Percentiles rank a stretch among this genome's conserved stretches.
These are phyloP conservation scores for Parotia lawesii DNA, from an alignment of 2,113 vertebrate genomes.

Conservation along the genomic window DNA sequence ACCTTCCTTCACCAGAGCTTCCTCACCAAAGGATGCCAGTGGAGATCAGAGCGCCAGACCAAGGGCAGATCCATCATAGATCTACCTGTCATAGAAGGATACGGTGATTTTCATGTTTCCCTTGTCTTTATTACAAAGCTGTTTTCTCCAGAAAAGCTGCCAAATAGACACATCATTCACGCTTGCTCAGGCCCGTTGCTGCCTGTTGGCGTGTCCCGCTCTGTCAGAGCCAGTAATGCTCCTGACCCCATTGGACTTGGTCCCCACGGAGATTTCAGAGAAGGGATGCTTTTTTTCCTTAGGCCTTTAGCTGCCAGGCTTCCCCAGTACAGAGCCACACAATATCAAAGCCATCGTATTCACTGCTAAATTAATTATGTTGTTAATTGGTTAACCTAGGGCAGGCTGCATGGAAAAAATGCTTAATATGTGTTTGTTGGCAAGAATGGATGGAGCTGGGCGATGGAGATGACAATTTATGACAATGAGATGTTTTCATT, in stretches of 20 bases:
- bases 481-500: background rate
- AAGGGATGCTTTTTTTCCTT: background rate
- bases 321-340: background rate
- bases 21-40: background rate
- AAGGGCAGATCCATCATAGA: background rate
- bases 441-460: background rate
- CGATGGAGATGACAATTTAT: background rate
- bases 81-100: rapidly evolving
- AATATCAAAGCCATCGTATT: background rate
- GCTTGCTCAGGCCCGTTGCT: background rate
- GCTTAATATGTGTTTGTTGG: background rate
- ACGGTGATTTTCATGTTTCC: background rate
- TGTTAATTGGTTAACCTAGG: background rate
- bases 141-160: background rate
- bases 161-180: background rate
- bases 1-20: background rate
- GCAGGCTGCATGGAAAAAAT: background rate
- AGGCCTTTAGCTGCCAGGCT: background rate
- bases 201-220: background rate
- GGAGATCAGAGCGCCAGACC: background rate
- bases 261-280: background rate
- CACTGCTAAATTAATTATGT: background rate
- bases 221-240: background rate
- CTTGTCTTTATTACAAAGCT: background rate
- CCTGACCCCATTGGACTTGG: background rate